Evolutionary conservation across 2,888 invertebrate genomes (phyloP), one percentile per base, ranked within the genome.

Genomic region (Anodontia alba): DNA sequence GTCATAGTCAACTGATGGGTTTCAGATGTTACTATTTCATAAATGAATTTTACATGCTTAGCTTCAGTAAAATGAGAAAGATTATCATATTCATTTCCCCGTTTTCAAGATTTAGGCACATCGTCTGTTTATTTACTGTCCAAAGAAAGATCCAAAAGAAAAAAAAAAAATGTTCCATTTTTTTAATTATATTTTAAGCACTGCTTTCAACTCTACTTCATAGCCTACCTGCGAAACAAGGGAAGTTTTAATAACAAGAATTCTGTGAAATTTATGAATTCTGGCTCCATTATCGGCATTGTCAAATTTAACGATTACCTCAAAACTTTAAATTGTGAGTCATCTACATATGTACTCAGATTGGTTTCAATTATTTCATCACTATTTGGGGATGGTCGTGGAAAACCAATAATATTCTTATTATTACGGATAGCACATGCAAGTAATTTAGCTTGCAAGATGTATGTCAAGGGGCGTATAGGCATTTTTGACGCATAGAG

Each of bases 61-160:
- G 57, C 57, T 26, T 57, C 57, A 17, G 29, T 57, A 26, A 57
- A 57, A 29, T 57, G 2, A 10, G 3, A 8, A 57, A 17, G 29
- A 26, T 57, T 29, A 57, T 57, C 57, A 57, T 57, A 26, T 57
- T 57, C 57, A 57, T 57, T 7, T 29, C 57, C 57, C 57, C 57
- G 10, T 57, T 57, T 29, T 29, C 57, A 10, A 26, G 3, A 17
- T 57, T 7, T 3, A 57, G 17, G 20, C 29, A 57, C 57, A 57
- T 26, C 1, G 29, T 57, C 29, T 57, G 57, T 29, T 17, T 57
- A 26, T 57, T 57, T 26, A 57, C 29, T 57, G 29, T 10, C 57
- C 57, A 57, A 7, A 57, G 29, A 20, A 57, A 57, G 29, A 26
- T 17, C 57, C 57, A 57, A 26, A 57, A n/a, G n/a, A n/a, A n/a